Conservation (phyloP, 2,888 invertebrate species). For the Ectemnius continuus region DNA sequence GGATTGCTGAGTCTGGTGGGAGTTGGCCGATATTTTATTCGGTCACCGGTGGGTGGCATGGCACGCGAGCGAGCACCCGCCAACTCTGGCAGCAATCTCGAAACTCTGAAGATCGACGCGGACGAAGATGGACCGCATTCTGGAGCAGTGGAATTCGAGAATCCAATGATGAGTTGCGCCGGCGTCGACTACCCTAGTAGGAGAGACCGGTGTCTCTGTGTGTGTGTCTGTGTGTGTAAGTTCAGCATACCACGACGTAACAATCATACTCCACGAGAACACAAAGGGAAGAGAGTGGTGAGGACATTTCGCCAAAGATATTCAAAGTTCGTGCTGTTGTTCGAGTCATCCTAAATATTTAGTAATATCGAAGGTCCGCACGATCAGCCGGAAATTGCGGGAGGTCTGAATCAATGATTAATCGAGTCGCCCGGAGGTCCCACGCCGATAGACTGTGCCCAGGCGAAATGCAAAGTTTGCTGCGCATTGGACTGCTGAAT, state of each 20-base stretch:
- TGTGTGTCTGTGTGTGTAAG: no score
- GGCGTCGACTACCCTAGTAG: background rate
- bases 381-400: no score
- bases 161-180: conserved; percentile 39
- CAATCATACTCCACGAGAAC: conserved; percentile 12
- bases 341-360: conserved; percentile 28
- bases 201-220: background rate
- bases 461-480: no score
- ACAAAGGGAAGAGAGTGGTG: background rate
- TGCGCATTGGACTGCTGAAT: no score
- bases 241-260: conserved; percentile 31
- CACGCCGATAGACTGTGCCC: no score
- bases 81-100: conserved; percentile 17
- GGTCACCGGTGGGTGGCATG: no score
- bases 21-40: no score
- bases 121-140: conserved; percentile 37
- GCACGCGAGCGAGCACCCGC: background rate
- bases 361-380: background rate
- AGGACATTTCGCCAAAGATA: conserved; percentile 28
- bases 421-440: no score
- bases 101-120: conserved; percentile 30
- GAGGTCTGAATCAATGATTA: no score
- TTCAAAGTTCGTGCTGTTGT: conserved; percentile 26
- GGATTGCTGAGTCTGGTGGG: no score
- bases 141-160: conserved; percentile 35